Evolutionary conservation across 2,888 invertebrate species (phyloP).

Genomic region (Campaea margaritaria): DNA sequence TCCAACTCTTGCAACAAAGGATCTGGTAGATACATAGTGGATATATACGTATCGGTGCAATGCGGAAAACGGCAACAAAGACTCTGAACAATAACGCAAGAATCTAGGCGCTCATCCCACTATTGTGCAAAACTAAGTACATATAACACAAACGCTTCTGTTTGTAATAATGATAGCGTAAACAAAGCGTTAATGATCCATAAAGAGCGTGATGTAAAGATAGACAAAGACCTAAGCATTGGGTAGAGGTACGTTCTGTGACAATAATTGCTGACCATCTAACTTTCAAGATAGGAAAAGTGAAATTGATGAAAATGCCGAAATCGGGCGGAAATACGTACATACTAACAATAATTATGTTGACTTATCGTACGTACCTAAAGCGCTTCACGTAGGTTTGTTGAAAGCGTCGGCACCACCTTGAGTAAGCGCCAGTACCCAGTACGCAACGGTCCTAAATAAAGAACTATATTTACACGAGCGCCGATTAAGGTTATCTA

Average conservation of each 20-base stretch:
- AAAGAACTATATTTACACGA: conserved; percentile 31
- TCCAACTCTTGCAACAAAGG: too few species aligned
- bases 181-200: conserved; percentile 43
- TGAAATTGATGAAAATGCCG: too few species aligned
- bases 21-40: too few species aligned
- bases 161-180: conserved; percentile 29
- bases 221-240: conserved; percentile 9
- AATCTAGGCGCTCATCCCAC: conserved; percentile 8
- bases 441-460: conserved; percentile 30
- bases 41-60: conserved; percentile 12
- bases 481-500: conserved; percentile 34
- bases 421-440: conserved; percentile 1
- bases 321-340: too few species aligned
- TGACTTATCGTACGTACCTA: too few species aligned
- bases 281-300: too few species aligned
- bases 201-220: conserved; percentile 34
- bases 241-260: too few species aligned
- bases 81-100: conserved; percentile 34
- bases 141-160: conserved; percentile 6
- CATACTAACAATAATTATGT: too few species aligned
- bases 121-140: too few species aligned
- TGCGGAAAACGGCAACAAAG: conserved; percentile 38
- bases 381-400: not conserved
- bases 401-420: too few species aligned
- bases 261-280: too few species aligned